Evolutionary conservation across 2,888 invertebrate genomes (phyloP).

Genomic region (Synergus gifuensis): DNA sequence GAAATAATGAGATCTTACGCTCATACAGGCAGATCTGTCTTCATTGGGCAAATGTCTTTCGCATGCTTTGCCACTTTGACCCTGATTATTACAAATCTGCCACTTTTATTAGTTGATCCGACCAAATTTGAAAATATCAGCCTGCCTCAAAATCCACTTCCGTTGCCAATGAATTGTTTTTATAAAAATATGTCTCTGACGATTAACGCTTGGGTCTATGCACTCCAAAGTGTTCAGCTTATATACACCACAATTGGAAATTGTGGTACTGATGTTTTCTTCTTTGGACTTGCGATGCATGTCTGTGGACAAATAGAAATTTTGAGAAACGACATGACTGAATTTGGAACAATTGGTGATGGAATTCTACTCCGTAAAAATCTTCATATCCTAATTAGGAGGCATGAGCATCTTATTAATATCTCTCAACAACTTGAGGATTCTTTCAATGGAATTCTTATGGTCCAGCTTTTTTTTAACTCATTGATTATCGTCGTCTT

Average conservation of each 20-base stretch:
- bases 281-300: slow-evolving; percentile 70
- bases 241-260: background rate
- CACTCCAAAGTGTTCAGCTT: background rate
- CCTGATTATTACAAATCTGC: background rate
- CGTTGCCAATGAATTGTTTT: slow-evolving; percentile 6
- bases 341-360: background rate
- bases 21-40: slow-evolving; percentile 2
- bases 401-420: slow-evolving; percentile 23
- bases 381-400: background rate
- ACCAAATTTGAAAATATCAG: slow-evolving; percentile 6
- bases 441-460: background rate
- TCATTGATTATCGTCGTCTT: slow-evolving; percentile 11
- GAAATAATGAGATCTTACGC: slow-evolving; percentile 11
- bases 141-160: background rate
- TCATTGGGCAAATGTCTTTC: background rate
- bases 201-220: background rate
- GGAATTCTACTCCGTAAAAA: background rate
- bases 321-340: background rate
- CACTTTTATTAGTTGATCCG: background rate
- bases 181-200: slow-evolving; percentile 10
- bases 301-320: slow-evolving; percentile 71
- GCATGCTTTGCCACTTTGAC: background rate
- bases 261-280: slow-evolving; percentile 61
- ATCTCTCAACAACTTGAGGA: background rate
- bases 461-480: slow-evolving; percentile 15